These are phyloP conservation scores for Ondatra zibethicus DNA, from an alignment of 2,113 vertebrate species.

Conservation along the genomic window DNA sequence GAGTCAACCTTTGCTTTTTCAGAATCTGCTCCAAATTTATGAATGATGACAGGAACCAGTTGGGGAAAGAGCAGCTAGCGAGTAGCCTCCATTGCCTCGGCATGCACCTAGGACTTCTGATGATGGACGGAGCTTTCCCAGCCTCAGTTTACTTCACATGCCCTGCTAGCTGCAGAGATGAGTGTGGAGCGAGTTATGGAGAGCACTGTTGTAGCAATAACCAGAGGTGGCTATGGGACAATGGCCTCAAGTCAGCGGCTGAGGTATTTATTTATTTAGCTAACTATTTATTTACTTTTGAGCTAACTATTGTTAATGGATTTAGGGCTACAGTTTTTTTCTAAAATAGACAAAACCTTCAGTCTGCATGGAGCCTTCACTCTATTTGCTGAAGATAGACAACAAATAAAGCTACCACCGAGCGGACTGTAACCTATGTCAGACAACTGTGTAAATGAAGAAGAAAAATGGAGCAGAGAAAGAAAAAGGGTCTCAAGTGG, in stretches of 20 bases:
- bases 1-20: slow-evolving; percentile 27
- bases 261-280: neutral
- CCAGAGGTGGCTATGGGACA: neutral
- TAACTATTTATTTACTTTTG: too few species aligned
- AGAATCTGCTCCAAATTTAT: neutral
- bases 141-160: neutral
- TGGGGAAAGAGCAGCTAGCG: neutral
- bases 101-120: neutral
- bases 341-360: neutral
- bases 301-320: neutral
- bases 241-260: neutral
- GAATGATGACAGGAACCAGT: slow-evolving; percentile 23
- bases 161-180: neutral
- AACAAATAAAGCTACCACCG: neutral
- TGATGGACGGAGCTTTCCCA: neutral
- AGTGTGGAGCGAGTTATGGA: neutral
- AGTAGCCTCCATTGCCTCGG: neutral
- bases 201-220: neutral
- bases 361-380: neutral
- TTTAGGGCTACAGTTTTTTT: neutral
- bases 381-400: neutral
- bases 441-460: neutral
- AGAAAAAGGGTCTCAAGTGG: neutral
- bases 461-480: neutral
- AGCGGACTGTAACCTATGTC: neutral